Conservation (phyloP, 2,888 invertebrate genomes). For the Euplagia quadripunctaria region DNA sequence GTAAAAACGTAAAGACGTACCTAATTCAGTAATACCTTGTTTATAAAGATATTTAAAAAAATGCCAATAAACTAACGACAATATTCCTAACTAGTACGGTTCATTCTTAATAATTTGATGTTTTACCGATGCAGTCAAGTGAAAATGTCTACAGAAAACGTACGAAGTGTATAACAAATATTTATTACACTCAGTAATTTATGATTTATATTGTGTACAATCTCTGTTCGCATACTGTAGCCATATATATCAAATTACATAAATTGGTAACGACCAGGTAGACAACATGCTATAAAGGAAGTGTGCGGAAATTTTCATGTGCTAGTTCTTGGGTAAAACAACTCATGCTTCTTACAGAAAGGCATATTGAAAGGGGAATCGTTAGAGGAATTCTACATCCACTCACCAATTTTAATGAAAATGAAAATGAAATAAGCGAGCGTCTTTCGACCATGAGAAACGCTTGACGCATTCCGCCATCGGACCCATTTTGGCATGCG, state of each 20-base stretch:
- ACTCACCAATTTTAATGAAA: conserved; percentile 67
- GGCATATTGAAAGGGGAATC: conserved; percentile 34
- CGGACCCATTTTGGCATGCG: conserved; percentile 69
- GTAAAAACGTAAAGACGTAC: not conserved
- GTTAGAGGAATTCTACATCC: conserved; percentile 62
- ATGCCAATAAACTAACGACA: not conserved
- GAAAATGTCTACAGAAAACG: not conserved
- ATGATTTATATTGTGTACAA: not conserved
- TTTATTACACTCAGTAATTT: not conserved
- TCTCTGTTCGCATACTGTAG: not conserved
- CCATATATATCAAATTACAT: not conserved
- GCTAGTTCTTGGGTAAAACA: conserved; percentile 42
- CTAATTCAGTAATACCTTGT: not conserved
- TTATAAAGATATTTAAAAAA: not conserved
- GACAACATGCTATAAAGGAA: conserved; percentile 57
- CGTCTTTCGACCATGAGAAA: conserved; percentile 64
- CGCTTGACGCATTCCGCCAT: conserved; percentile 73
- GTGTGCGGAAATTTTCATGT: conserved; percentile 42
- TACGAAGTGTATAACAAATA: not conserved
- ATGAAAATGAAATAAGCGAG: conserved; percentile 51
- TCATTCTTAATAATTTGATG: not conserved
- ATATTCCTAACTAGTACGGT: not conserved
- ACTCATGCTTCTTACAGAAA: conserved; percentile 54
- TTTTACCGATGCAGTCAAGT: not conserved
- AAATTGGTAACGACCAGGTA: conserved; percentile 15